A percentile compares a stretch with the other conserved stretches of the same genome.
These are phyloP conservation scores for Sphaerophoria taeniata DNA, from an alignment of 2,888 invertebrate species.

Conservation along the genomic window DNA sequence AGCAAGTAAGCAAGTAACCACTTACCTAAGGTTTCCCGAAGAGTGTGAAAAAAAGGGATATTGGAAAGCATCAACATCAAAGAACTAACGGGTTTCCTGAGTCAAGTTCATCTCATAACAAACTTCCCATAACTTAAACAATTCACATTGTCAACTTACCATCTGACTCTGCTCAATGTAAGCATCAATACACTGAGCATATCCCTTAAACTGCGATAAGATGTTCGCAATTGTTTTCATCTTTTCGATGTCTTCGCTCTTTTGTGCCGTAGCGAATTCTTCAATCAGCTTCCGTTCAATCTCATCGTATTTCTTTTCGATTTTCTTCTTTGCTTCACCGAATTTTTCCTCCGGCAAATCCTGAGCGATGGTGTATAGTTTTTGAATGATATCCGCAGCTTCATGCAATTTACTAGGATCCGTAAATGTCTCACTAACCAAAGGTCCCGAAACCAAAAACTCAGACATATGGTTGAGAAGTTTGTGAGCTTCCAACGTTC, in stretches of 20 bases:
- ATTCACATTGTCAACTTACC: constrained; percentile 83
- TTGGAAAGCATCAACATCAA: too few species aligned
- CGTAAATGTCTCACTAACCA: constrained; percentile 93
- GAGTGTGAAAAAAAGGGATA: too few species aligned
- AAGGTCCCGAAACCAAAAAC: constrained; percentile 93
- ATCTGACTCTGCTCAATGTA: constrained; percentile 98
- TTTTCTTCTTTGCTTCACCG: constrained; percentile 92
- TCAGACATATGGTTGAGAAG: constrained; percentile 96
- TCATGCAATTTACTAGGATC: constrained; percentile 91
- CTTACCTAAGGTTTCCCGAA: too few species aligned
- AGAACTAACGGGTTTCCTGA: too few species aligned
- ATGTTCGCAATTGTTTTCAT: constrained; percentile 97
- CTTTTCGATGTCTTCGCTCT: constrained; percentile 90
- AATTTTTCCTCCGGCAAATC: constrained; percentile 95
- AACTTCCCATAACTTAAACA: too few species aligned
- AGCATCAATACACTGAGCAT: constrained; percentile 97
- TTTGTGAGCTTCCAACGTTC: constrained; percentile 97
- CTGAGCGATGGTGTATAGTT: constrained; percentile 96
- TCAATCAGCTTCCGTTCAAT: constrained; percentile 95
- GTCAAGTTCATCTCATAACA: too few species aligned
- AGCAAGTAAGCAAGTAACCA: too few species aligned
- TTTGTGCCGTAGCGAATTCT: constrained; percentile 96
- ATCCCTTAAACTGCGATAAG: constrained; percentile 97
- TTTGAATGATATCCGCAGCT: constrained; percentile 98
- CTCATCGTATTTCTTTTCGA: constrained; percentile 94